Evolutionary conservation across 2,113 vertebrate species (phyloP).

Genomic region (Odobenus rosmarus): DNA sequence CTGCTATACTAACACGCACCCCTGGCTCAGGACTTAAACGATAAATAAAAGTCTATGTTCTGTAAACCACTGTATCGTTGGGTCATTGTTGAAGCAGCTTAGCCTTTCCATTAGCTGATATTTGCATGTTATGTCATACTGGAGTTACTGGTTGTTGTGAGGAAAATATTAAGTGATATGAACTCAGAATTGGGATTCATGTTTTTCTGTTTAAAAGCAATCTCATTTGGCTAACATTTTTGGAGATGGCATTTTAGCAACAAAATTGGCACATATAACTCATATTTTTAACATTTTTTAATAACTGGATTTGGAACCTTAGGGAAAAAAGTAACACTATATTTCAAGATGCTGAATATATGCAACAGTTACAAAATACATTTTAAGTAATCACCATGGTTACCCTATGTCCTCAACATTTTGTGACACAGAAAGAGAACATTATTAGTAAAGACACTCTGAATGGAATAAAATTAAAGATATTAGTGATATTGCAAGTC

Average conservation of each 20-base stretch:
- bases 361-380: constrained; percentile 40
- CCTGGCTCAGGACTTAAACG: not conserved
- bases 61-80: not conserved
- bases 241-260: constrained; percentile 45
- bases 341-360: constrained; percentile 40
- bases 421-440: not conserved
- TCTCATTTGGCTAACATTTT: constrained; percentile 14
- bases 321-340: not conserved
- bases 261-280: not conserved
- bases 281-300: not conserved
- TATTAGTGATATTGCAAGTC: not conserved
- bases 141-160: not conserved
- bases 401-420: not conserved
- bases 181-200: not conserved
- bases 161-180: not conserved
- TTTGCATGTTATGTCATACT: not conserved
- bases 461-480: constrained; percentile 32
- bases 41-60: not conserved
- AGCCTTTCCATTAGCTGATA: not conserved
- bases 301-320: constrained; percentile 47
- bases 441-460: not conserved
- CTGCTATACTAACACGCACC: not conserved
- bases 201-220: constrained; percentile 30
- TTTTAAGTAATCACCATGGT: constrained; percentile 40
- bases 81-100: not conserved